A percentile compares a stretch with the other conserved stretches of the same genome.
Evolutionary conservation across 2,888 invertebrate species (phyloP).

Genomic region (Myopa tessellatipennis): DNA sequence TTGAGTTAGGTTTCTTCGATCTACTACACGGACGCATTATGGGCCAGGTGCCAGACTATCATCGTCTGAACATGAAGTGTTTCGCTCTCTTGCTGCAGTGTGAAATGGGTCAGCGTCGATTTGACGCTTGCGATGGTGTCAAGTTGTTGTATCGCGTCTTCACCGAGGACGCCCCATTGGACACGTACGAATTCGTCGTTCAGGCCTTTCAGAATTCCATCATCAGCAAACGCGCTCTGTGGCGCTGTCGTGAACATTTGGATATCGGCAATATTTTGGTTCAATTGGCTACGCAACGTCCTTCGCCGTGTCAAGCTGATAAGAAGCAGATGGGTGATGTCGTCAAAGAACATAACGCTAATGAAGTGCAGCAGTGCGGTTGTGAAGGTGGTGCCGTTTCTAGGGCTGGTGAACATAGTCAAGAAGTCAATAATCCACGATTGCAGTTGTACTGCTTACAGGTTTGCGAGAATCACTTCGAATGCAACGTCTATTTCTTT

Average conservation of each 20-base stretch:
- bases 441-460: conserved; percentile 61
- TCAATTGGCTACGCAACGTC: conserved; percentile 48
- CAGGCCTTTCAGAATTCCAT: conserved; percentile 58
- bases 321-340: not conserved
- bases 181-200: conserved; percentile 53
- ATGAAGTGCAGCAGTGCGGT: not conserved
- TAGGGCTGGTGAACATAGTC: conserved; percentile 44
- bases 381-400: not conserved
- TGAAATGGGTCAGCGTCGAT: conserved; percentile 55
- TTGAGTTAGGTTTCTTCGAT: conserved; percentile 60
- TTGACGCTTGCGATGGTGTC: conserved; percentile 57
- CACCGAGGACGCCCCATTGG: conserved; percentile 43
- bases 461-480: conserved; percentile 44
- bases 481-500: not conserved
- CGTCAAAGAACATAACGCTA: not conserved
- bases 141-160: conserved; percentile 55
- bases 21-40: conserved; percentile 55
- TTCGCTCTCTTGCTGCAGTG: conserved; percentile 62
- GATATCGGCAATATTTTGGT: conserved; percentile 56
- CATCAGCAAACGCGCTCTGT: conserved; percentile 56
- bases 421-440: conserved; percentile 15
- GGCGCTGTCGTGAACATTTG: conserved; percentile 61
- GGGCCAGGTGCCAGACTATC: conserved; percentile 48
- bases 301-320: not conserved
- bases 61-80: conserved; percentile 60